Evolutionary conservation across 2,113 vertebrate species (phyloP), one percentile per base, ranked within the genome.

Genomic region (Phasianus colchicus): DNA sequence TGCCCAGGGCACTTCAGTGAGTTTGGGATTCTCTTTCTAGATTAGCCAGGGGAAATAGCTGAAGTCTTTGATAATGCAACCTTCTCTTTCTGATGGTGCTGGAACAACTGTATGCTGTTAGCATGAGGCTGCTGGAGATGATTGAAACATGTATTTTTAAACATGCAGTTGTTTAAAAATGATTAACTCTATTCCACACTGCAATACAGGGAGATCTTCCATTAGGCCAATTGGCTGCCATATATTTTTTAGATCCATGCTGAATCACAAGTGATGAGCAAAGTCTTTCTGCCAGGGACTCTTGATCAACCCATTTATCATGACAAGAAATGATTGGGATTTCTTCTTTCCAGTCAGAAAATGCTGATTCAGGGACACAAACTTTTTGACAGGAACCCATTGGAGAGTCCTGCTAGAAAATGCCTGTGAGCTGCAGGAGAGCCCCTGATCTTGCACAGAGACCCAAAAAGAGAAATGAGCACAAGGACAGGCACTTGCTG

Each of bases 1-100:
- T 94, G 76, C 93, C 86, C 79, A 91, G 94, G 89, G 96, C 95
- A 97, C 95, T 97, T 95, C 90, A 92, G 91, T 95, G 93, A 95
- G 89, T 89, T 89, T 95, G 94, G 90, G 93, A 93, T 94, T 93
- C 95, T 92, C 93, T 85, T 97, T 95, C 96, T 94, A 94, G 93
- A 92, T 94, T 86, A 95, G 94, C 65, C 79, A 95, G 71, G 95
- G 91, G 79, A 96, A 96, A 96, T 72, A 92, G 69, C 90, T 88
- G 79, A 88, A 75, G 54, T 92, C 58, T 93, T 78, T 96, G 82
- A 91, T 95, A 95, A 96, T 61, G 76, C 63, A 95, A 45, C 80
- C 76, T 95, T 95, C 75, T 83, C 47, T 55, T 97, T 95, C 85
- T 91, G 42, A 86, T 90, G 58, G 52, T 50, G 32, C 67, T 89